Evolutionary conservation across 2,113 vertebrate species (phyloP).

Genomic region (Burhinus bistriatus): DNA sequence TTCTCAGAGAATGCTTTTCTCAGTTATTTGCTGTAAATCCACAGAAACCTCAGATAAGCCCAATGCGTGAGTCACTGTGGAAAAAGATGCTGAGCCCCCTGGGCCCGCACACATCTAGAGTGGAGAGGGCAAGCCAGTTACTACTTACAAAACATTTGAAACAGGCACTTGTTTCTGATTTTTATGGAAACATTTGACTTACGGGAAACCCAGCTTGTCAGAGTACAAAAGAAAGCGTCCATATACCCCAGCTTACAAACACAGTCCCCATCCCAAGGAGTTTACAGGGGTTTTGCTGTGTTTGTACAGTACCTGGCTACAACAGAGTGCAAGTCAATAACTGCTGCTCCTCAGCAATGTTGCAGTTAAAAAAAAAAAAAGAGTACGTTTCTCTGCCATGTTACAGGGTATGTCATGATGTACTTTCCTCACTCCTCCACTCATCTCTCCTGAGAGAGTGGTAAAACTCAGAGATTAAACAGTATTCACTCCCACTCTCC

Average conservation of each 20-base stretch:
- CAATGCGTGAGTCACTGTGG: not conserved
- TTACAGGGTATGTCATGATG: not conserved
- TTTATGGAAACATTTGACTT: not conserved
- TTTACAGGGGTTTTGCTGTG: not conserved
- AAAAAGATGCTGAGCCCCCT: not conserved
- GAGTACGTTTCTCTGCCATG: not conserved
- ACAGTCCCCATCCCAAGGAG: not conserved
- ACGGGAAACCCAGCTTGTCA: not conserved
- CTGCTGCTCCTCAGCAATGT: not conserved
- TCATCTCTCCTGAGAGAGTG: not conserved
- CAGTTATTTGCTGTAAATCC: not conserved
- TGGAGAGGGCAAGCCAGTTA: not conserved
- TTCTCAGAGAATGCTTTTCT: not conserved
- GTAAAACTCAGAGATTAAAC: not conserved
- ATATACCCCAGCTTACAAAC: not conserved
- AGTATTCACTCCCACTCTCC: not conserved
- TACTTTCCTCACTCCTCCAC: constrained; percentile 25
- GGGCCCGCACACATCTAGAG: not conserved
- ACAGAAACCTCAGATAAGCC: not conserved
- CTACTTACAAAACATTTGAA: not conserved
- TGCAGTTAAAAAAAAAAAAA: not conserved
- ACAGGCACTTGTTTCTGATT: not conserved
- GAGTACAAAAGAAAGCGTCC: not conserved
- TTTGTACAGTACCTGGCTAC: not conserved
- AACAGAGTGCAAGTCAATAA: not conserved